Conservation (phyloP, 2,888 invertebrate genomes). For the Creontiades dilutus region DNA sequence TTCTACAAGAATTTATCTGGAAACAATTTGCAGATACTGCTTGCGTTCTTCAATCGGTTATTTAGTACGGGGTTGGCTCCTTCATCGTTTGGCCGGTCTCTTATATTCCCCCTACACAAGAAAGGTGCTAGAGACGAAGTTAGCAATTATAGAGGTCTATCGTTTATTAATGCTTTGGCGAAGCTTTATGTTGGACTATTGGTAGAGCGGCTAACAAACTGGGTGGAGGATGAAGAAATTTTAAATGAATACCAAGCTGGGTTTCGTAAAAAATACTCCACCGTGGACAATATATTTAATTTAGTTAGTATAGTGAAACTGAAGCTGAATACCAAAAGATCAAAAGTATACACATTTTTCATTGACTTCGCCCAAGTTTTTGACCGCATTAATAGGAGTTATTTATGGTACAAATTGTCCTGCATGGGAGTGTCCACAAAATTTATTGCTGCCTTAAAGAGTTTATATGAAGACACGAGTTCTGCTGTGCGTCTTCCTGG, state of each 20-base stretch:
- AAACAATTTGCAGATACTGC: background rate
- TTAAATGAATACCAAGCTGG: slow-evolving; percentile 6
- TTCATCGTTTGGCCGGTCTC: background rate
- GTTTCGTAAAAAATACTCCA: background rate
- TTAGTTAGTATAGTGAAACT: background rate
- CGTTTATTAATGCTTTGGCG: background rate
- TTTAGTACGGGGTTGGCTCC: background rate
- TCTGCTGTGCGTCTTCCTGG: background rate
- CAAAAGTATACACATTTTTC: background rate
- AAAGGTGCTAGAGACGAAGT: background rate
- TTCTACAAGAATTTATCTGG: background rate
- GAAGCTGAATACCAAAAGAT: background rate
- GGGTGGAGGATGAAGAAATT: background rate
- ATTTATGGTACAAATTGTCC: background rate
- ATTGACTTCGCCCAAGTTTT: background rate
- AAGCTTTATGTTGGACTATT: background rate
- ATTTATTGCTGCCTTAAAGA: background rate
- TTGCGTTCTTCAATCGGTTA: background rate
- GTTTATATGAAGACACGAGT: background rate
- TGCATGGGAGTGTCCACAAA: background rate
- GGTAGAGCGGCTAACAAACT: background rate
- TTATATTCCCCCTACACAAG: background rate
- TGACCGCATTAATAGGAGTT: background rate
- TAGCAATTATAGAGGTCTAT: background rate
- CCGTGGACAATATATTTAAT: background rate